Percentiles rank a stretch among this genome's conserved stretches.
These are phyloP conservation scores for Pollenia amentaria DNA, from an alignment of 2,888 invertebrate species.

Conservation along the genomic window DNA sequence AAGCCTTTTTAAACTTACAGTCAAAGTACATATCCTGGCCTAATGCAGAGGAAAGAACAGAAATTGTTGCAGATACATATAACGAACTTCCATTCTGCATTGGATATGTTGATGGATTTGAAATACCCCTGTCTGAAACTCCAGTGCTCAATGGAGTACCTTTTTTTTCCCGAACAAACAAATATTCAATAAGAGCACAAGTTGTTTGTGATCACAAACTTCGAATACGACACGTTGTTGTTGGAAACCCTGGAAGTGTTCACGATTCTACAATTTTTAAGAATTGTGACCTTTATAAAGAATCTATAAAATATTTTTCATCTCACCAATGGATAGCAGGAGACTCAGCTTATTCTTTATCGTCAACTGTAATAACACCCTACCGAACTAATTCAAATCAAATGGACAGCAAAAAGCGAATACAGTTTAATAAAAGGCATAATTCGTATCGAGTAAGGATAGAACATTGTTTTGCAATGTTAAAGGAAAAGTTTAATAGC, in stretches of 20 bases:
- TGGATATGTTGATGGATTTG: constrained; percentile 20
- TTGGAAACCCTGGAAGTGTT: neutral
- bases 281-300: constrained; percentile 31
- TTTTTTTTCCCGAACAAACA: constrained; percentile 14
- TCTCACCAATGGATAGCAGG: constrained; percentile 39
- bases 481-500: constrained; percentile 35
- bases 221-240: too few relatives aligned
- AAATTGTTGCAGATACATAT: constrained; percentile 37
- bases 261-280: constrained; percentile 19
- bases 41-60: constrained; percentile 18
- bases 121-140: constrained; percentile 4
- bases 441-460: constrained; percentile 41
- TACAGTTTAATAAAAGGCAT: constrained; percentile 30
- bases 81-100: neutral
- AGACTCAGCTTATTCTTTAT: constrained; percentile 38
- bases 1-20: constrained; percentile 19
- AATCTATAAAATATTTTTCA: constrained; percentile 13
- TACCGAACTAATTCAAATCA: constrained; percentile 37
- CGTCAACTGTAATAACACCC: constrained; percentile 19
- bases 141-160: neutral
- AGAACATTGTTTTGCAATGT: constrained; percentile 23
- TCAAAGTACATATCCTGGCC: constrained; percentile 38
- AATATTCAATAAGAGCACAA: constrained; percentile 1
- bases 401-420: constrained; percentile 14
- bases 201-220: too few relatives aligned